Evolutionary conservation across 2,888 invertebrate genomes (phyloP), one percentile per base, ranked within the genome.

Genomic region (Megastigmus dorsalis): DNA sequence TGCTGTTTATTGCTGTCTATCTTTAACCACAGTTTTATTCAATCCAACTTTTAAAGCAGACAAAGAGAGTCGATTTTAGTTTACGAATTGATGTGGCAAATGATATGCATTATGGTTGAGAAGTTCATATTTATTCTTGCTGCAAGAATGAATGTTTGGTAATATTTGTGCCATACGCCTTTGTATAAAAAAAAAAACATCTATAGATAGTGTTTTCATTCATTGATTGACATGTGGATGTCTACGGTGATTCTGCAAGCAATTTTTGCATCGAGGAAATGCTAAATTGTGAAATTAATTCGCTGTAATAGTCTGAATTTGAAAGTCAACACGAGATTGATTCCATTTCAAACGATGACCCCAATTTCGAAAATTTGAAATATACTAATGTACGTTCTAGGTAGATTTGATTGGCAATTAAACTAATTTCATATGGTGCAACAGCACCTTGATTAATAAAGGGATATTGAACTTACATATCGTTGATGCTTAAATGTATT

Each of bases 101-200:
- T 41, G 26, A 23, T 43, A 15, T 52, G n/a, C 28, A 41, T 10
- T 18, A 18, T n/a, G n/a, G n/a, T n/a, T n/a, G n/a, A 38, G 38
- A 38, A 9, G 15, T 3, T 63, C n/a, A 43, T n/a, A 7, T 36
- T 50, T n/a, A 20, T 62, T 62, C 23, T 30, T 13, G 10, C 10
- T 41, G 23, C 59, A 15, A 43, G 28, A 1, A n/a, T n/a, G 15
- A 36, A 13, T 43, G 45, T 68, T 68, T 50, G 28, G 68, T 50
- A 59, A 68, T 13, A 18, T 59, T 68, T 68, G 59, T 59, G 59
- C 59, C 50, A 68, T 15, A 13, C 38, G 28, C 13, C 38, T 59
- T 10, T 38, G 38, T 26, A 28, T 26, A 28, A 59, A 38, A 68
- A 59, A 59, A 59, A 68, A 68, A 59, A 59, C 48, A 68, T 68